phyloP scores from a whole-genome alignment of 2,888 invertebrate species.

The Dasysyrphus albostriatus region DNA sequence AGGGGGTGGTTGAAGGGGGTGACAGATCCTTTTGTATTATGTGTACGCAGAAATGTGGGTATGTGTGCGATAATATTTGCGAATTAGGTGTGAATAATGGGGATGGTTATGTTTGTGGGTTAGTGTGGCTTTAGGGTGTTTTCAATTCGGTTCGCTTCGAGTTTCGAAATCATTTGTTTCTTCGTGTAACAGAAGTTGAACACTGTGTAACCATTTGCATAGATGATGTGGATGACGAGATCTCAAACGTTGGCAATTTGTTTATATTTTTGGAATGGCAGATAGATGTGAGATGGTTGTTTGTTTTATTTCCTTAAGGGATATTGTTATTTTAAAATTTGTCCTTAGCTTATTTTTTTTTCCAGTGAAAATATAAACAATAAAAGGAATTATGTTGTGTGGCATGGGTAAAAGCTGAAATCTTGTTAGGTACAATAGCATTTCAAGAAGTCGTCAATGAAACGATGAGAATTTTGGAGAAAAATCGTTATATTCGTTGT shows the following conservation, averaged over 20 bases:
- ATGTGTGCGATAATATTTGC: slow-evolving; percentile 47
- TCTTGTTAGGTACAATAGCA: too few species aligned
- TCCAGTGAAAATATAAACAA: neutral
- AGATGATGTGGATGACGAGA: slow-evolving; percentile 52
- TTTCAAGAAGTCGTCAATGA: too few species aligned
- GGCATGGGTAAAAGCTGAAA: too few species aligned
- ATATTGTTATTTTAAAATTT: slow-evolving; percentile 21
- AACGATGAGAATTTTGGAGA: neutral
- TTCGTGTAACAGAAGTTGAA: slow-evolving; percentile 42
- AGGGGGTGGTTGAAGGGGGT: neutral
- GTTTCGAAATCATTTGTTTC: slow-evolving; percentile 43
- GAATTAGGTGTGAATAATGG: slow-evolving; percentile 71
- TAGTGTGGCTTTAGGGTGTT: slow-evolving; percentile 10
- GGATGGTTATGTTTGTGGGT: slow-evolving; percentile 53
- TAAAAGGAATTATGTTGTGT: too few species aligned
- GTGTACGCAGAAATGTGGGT: slow-evolving; percentile 29
- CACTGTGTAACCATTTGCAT: slow-evolving; percentile 45
- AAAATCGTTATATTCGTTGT: neutral
- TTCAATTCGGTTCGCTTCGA: neutral
- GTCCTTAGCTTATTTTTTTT: neutral
- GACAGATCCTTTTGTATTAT: slow-evolving; percentile 29
- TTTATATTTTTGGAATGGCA: neutral
- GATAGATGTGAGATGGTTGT: slow-evolving; percentile 14
- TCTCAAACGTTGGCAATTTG: slow-evolving; percentile 53
- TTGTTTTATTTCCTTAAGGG: slow-evolving; percentile 25